A percentile compares a stretch with the other conserved stretches of the same genome.
These are phyloP conservation scores for Pycnonotus jocosus DNA, from an alignment of 2,113 vertebrate species.

Conservation along the genomic window DNA sequence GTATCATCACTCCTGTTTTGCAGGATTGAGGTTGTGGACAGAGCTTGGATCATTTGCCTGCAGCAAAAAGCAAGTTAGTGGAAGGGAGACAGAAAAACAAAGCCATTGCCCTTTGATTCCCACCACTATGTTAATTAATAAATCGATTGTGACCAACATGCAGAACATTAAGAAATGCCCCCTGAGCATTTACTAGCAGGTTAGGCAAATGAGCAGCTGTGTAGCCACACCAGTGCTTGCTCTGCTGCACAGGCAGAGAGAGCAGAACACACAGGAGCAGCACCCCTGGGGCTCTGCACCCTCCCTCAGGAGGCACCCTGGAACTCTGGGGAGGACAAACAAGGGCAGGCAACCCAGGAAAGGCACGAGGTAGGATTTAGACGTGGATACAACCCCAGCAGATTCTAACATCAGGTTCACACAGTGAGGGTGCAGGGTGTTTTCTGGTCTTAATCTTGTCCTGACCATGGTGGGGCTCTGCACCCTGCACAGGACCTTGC, in stretches of 20 bases:
- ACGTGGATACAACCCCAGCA: neutral
- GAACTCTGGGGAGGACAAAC: neutral
- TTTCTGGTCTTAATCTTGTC: neutral
- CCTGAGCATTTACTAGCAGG: neutral
- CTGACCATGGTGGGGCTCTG: neutral
- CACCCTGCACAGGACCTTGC: neutral
- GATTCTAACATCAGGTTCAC: neutral
- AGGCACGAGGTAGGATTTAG: neutral
- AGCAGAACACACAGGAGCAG: fast-evolving
- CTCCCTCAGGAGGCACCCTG: neutral
- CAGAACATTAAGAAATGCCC: conserved; percentile 26
- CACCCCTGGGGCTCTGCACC: fast-evolving
- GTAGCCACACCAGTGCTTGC: neutral
- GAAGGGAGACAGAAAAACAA: neutral
- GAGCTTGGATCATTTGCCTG: neutral
- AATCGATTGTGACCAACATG: conserved; percentile 15
- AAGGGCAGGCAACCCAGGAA: neutral
- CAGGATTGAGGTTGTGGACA: neutral
- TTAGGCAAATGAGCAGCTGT: conserved; percentile 60
- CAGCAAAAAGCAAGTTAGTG: neutral
- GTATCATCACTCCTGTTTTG: neutral
- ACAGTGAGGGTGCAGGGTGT: neutral
- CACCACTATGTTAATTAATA: conserved; percentile 6
- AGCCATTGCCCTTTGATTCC: neutral
- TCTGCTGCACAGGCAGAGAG: neutral